Evolutionary conservation across 2,888 invertebrate species (phyloP).

Genomic region (Nemurella pictetii): DNA sequence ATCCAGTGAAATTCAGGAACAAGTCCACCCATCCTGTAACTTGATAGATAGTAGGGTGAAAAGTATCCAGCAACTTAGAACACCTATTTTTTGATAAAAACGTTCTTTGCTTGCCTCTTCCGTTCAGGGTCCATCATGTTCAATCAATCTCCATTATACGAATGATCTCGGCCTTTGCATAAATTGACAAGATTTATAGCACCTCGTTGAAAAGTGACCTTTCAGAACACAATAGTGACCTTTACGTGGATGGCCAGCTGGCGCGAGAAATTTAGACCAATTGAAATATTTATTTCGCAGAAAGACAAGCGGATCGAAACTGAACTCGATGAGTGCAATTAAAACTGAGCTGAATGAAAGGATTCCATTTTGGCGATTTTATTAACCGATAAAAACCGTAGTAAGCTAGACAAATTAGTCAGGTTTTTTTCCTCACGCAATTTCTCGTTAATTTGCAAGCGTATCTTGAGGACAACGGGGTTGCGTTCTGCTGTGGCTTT

Average conservation of each 20-base stretch:
- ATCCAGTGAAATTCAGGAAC: not conserved
- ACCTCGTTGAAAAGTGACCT: constrained; percentile 23
- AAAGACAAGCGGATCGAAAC: not conserved
- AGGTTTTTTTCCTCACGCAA: not conserved
- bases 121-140: not conserved
- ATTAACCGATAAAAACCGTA: not conserved
- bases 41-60: not conserved
- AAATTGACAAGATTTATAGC: not conserved
- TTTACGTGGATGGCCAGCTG: constrained; percentile 2
- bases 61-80: not conserved
- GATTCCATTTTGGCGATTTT: not conserved
- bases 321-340: not conserved
- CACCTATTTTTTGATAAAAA: not conserved
- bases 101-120: not conserved
- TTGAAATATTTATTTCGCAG: not conserved
- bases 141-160: constrained; percentile 24
- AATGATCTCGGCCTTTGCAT: constrained; percentile 13
- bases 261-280: not conserved
- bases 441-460: not conserved
- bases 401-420: not conserved
- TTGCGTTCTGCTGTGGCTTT: not conserved
- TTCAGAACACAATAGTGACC: constrained; percentile 1
- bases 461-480: not conserved
- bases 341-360: not conserved
- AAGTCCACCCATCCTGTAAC: not conserved